Evolutionary conservation across 2,113 vertebrate genomes (phyloP).

Genomic region (Phyllopteryx taeniolatus): DNA sequence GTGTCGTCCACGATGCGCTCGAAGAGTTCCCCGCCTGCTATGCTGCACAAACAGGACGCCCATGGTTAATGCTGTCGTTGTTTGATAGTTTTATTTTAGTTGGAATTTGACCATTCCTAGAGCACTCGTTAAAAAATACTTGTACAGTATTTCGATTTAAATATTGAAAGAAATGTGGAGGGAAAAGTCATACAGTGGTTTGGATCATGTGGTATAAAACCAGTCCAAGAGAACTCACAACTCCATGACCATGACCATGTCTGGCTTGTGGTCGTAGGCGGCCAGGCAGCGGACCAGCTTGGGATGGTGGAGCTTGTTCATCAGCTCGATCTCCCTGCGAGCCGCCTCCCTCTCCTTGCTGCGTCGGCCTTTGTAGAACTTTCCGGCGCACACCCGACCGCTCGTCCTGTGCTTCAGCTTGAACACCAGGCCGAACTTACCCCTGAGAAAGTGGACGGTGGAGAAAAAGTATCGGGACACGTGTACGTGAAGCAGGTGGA

Average conservation of each 20-base stretch:
- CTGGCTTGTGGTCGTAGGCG: conserved; percentile 75
- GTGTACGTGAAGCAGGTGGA: background rate
- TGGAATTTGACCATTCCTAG: too few relatives aligned
- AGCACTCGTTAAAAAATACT: too few relatives aligned
- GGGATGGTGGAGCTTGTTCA: conserved; percentile 84
- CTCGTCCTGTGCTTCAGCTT: conserved; percentile 78
- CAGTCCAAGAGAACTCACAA: conserved; percentile 72
- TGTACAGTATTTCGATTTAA: too few relatives aligned
- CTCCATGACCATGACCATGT: conserved; percentile 88
- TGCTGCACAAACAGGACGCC: conserved; percentile 63
- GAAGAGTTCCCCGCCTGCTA: conserved; percentile 92
- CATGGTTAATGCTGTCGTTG: too few relatives aligned
- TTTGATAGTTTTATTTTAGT: too few relatives aligned
- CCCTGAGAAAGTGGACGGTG: conserved; percentile 58
- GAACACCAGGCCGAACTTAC: conserved; percentile 82
- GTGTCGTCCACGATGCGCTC: conserved; percentile 92
- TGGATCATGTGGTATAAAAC: background rate
- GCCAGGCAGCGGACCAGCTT: conserved; percentile 82
- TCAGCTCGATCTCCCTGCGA: conserved; percentile 79
- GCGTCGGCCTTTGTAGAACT: conserved; percentile 78
- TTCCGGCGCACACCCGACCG: conserved; percentile 75
- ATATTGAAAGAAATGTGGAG: too few relatives aligned
- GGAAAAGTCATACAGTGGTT: too few relatives aligned
- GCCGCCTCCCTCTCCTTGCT: conserved; percentile 75
- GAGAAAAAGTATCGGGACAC: background rate